Evolutionary conservation across 2,888 invertebrate species (phyloP), one percentile per base, ranked within the genome.

Genomic region (Meteorus colon): DNA sequence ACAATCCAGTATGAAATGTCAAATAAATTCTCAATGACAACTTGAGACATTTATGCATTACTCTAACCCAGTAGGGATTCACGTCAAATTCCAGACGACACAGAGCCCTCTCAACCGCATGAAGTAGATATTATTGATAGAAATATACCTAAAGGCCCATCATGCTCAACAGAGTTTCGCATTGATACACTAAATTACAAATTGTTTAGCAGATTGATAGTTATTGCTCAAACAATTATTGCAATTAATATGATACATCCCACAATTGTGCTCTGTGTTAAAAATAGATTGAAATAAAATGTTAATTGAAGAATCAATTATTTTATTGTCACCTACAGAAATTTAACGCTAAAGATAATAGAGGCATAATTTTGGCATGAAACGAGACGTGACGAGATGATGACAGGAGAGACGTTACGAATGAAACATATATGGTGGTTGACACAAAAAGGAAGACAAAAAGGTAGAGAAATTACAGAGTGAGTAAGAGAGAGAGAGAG

Each of bases 301-400:
- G 19, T 19, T 31, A 63, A 63, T 31, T 31, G 31, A 31, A 31
- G n/a, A 63, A 63, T 63, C 31, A 63, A 63, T 63, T 29, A 63
- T 34, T 63, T 31, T 16, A 55, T 55, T 63, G 31, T 14, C 16
- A n/a, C 31, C 12, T n/a, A 63, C 12, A 51, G 19, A 29, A 48
- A 68, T 68, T 68, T 41, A 68, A 68, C 27, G n/a, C 48, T 41
- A 48, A 62, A 29, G 59, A 71, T 71, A 62, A 62, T 29, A 14
- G 29, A 29, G 60, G 19, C n/a, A 62, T 71, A 62, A 31, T 62
- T 71, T 71, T 29, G 37, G 37, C 41, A 60, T 41, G 62, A 60
- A 71, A 71, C 71, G 62, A 71, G 71, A 71, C 71, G 71, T 71
- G 62, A 71, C 71, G 62, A 71, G 29, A 62, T 71, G 70, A 71